Percentiles rank a stretch among this genome's conserved stretches.
Conservation (phyloP, 2,797 vertebrate genomes). For the Cygnus olor region DNA sequence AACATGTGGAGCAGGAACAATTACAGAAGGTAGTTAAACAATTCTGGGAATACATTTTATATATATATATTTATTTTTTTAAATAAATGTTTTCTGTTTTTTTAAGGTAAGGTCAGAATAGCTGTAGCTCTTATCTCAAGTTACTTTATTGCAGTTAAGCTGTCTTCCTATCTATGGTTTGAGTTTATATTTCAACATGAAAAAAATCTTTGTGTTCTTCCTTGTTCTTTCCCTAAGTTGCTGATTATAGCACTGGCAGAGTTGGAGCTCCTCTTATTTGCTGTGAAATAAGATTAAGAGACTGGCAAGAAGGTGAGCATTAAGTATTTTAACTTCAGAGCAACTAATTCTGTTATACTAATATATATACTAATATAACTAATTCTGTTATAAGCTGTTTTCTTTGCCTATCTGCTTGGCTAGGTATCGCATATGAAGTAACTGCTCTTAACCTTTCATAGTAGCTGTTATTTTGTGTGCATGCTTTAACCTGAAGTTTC, state of each 20-base stretch:
- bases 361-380: no score
- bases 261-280: constrained; percentile 97
- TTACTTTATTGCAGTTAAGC: background rate
- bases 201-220: background rate
- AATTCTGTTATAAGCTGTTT: background rate
- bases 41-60: background rate
- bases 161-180: background rate
- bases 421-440: background rate
- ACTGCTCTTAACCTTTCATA: background rate
- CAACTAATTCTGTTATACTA: background rate
- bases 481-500: background rate
- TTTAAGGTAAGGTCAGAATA: background rate
- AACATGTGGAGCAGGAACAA: constrained; percentile 95
- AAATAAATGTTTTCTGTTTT: background rate
- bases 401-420: background rate
- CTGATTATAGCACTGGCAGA: constrained; percentile 92
- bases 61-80: background rate
- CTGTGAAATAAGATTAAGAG: constrained; percentile 91
- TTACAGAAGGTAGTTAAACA: constrained; percentile 88
- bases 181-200: background rate
- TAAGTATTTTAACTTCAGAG: background rate
- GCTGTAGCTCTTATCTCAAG: background rate
- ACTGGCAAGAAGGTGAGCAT: constrained; percentile 93
- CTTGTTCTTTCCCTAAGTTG: constrained; percentile 56
- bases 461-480: background rate